Conservation (phyloP, 92 coral and sea anemone species). For the Blastomussa wellsi region DNA sequence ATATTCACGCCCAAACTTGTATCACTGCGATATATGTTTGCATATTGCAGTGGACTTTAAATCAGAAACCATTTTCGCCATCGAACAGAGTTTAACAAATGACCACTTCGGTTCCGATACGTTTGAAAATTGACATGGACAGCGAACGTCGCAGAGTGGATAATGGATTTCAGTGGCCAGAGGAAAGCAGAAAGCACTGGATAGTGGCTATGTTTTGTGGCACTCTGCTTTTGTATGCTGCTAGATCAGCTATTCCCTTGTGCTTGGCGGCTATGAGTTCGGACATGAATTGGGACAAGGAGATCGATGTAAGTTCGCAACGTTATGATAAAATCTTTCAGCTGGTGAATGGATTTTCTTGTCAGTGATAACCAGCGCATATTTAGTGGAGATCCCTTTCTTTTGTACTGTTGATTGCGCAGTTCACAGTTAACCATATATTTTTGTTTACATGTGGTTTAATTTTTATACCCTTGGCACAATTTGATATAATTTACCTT, state of each 20-base stretch:
- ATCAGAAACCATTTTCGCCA: not conserved
- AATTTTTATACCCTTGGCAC: no score
- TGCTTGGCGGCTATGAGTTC: slow-evolving; percentile 94
- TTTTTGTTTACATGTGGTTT: not conserved
- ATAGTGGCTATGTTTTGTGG: slow-evolving; percentile 85
- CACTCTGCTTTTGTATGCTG: slow-evolving; percentile 78
- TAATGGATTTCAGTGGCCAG: slow-evolving; percentile 74
- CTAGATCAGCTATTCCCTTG: slow-evolving; percentile 87
- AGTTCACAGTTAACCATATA: not conserved
- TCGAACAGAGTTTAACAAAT: not conserved
- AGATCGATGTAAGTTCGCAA: slow-evolving; percentile 75
- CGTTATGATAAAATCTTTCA: not conserved
- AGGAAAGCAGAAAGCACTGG: slow-evolving; percentile 78
- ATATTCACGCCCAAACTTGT: not conserved
- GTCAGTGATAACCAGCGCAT: not conserved
- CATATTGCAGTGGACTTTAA: not conserved
- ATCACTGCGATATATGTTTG: not conserved
- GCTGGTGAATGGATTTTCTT: not conserved
- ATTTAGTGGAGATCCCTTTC: not conserved
- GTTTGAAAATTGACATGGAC: slow-evolving; percentile 32
- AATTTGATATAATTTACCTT: no score
- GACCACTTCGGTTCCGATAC: slow-evolving; percentile 18
- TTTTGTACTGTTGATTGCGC: not conserved
- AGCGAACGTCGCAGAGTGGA: slow-evolving; percentile 25
- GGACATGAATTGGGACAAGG: slow-evolving; percentile 92